These are phyloP conservation scores for Apodemia hepburni DNA, from an alignment of 2,888 invertebrate species.

Conservation along the genomic window DNA sequence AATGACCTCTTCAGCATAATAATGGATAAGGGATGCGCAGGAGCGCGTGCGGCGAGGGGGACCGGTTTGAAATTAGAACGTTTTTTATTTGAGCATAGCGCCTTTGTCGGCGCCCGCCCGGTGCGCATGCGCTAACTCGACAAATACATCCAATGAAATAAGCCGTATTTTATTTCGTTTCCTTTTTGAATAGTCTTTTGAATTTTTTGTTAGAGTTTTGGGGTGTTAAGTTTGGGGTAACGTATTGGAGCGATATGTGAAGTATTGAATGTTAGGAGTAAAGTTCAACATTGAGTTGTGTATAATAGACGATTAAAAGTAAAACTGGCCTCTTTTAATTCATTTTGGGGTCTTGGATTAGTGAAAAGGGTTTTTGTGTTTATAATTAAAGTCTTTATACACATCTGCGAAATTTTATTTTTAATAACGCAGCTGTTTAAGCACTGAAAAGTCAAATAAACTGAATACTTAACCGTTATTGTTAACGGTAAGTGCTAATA, in stretches of 20 bases:
- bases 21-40: conserved; percentile 76
- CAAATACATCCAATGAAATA: conserved; percentile 77
- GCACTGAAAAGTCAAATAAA: conserved; percentile 10
- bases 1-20: conserved; percentile 79
- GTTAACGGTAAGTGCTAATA: conserved; percentile 1
- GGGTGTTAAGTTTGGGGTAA: conserved; percentile 33
- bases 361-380: neutral
- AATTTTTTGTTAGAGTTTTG: conserved; percentile 41
- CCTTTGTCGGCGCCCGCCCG: conserved; percentile 77
- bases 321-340: conserved; percentile 7
- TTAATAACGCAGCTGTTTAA: conserved; percentile 11
- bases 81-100: conserved; percentile 61
- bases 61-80: conserved; percentile 80
- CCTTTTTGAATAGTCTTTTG: conserved; percentile 57
- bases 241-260: conserved; percentile 30
- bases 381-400: conserved; percentile 8
- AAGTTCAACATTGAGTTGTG: conserved; percentile 14
- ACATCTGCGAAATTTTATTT: conserved; percentile 12
- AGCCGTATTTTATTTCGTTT: conserved; percentile 73
- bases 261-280: conserved; percentile 19
- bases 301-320: conserved; percentile 15
- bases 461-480: neutral
- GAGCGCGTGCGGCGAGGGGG: conserved; percentile 71
- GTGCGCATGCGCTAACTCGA: conserved; percentile 77
- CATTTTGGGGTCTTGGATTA: conserved; percentile 9